A percentile compares a stretch with the other conserved stretches of the same genome.
Evolutionary conservation across 2,888 invertebrate species (phyloP).

Genomic region (Cantharis lateralis): DNA sequence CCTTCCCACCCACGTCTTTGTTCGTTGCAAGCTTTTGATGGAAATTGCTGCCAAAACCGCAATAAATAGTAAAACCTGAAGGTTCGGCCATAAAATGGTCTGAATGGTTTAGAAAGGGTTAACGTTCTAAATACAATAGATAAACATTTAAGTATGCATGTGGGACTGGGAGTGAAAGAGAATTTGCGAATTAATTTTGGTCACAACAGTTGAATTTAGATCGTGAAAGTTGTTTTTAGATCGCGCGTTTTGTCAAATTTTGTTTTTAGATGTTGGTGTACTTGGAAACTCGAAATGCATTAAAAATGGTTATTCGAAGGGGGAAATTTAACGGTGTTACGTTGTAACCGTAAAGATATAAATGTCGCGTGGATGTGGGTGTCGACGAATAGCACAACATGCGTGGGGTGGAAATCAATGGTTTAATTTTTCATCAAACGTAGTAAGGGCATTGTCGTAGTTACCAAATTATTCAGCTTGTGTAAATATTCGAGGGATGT

Average conservation of each 20-base stretch:
- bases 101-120: conserved; percentile 12
- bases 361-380: conserved; percentile 6
- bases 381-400: conserved; percentile 2
- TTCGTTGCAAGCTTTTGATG: not conserved
- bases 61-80: conserved; percentile 5
- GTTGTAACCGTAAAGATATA: conserved; percentile 2
- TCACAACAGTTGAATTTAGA: not conserved
- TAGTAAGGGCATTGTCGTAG: not conserved
- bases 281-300: not conserved
- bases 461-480: not conserved
- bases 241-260: not conserved
- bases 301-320: not conserved
- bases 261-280: not conserved
- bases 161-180: conserved; percentile 10
- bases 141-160: conserved; percentile 11
- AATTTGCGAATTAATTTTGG: conserved; percentile 13
- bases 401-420: conserved; percentile 16
- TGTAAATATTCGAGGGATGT: not conserved
- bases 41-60: not conserved
- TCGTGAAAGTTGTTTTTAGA: not conserved
- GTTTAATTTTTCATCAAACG: not conserved
- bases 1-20: not conserved
- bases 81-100: conserved; percentile 5
- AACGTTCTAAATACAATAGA: conserved; percentile 13
- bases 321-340: not conserved